A percentile compares a stretch with the other conserved stretches of the same genome.
These are phyloP conservation scores for Opisthograptis luteolata DNA, from an alignment of 2,888 invertebrate species.

Conservation along the genomic window DNA sequence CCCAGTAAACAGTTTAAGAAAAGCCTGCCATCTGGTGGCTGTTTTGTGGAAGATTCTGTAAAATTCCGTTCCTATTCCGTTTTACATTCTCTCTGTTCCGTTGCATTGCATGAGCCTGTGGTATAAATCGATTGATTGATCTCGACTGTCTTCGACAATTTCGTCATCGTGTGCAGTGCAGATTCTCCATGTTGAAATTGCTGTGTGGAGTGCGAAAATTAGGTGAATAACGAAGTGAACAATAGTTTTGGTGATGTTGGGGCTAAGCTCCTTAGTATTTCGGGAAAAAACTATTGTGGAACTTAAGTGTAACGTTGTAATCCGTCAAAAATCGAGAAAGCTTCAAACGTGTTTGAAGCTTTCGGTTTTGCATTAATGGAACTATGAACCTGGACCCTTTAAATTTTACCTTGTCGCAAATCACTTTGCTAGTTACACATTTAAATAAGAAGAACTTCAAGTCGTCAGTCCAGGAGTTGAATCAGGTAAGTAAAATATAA, in stretches of 20 bases:
- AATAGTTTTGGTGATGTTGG: conserved; percentile 81
- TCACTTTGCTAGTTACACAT: conserved; percentile 98
- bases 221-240: conserved; percentile 70
- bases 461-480: conserved; percentile 94
- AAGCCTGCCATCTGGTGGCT: too few relatives aligned
- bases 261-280: conserved; percentile 74
- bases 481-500: conserved; percentile 89
- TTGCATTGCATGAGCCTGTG: too few relatives aligned
- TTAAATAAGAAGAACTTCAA: conserved; percentile 98
- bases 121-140: too few relatives aligned
- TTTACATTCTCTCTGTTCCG: too few relatives aligned
- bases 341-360: conserved; percentile 98
- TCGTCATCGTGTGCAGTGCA: conserved; percentile 68
- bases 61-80: too few relatives aligned
- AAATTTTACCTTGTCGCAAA: conserved; percentile 99
- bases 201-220: conserved; percentile 63
- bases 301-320: conserved; percentile 79
- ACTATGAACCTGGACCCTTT: conserved; percentile 99
- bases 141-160: conserved; percentile 61
- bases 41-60: too few relatives aligned
- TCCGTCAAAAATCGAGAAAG: conserved; percentile 92
- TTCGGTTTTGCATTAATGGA: conserved; percentile 96
- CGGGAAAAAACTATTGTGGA: conserved; percentile 74
- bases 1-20: too few relatives aligned
- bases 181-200: conserved; percentile 53